Evolutionary conservation across 1,140 invertebrate species (phyloP).

Genomic region (Drosophila malerkotliana): DNA sequence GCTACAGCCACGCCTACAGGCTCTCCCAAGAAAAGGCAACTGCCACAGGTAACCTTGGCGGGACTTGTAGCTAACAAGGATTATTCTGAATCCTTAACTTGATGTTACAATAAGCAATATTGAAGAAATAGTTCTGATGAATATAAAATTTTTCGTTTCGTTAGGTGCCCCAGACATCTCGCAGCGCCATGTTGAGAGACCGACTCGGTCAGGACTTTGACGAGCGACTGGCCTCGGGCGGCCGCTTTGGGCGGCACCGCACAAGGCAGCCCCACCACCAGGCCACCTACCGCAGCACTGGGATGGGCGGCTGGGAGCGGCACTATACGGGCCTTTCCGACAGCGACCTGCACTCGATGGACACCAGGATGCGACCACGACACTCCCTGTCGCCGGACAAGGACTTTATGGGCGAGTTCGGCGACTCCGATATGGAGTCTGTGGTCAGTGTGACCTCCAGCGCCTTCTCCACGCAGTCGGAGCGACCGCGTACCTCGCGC

Average conservation of each 20-base stretch:
- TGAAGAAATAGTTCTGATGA: neutral
- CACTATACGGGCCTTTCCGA: slow-evolving; percentile 92
- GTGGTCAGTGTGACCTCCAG: slow-evolving; percentile 94
- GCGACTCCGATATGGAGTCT: slow-evolving; percentile 95
- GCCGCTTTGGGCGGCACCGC: slow-evolving; percentile 88
- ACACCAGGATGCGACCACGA: slow-evolving; percentile 85
- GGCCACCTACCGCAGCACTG: slow-evolving; percentile 89
- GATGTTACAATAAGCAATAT: too few relatives aligned
- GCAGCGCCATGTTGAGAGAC: slow-evolving; percentile 87
- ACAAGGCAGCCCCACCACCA: slow-evolving; percentile 86
- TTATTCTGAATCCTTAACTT: neutral
- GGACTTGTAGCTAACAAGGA: neutral
- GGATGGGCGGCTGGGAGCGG: slow-evolving; percentile 89
- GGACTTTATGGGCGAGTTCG: slow-evolving; percentile 88
- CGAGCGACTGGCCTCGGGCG: slow-evolving; percentile 87
- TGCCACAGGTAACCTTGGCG: slow-evolving; percentile 91
- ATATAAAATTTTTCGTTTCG: neutral
- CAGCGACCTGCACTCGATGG: slow-evolving; percentile 89
- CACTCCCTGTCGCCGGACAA: slow-evolving; percentile 88
- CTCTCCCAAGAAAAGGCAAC: slow-evolving; percentile 97
- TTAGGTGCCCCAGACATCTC: slow-evolving; percentile 79
- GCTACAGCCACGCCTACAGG: slow-evolving; percentile 96
- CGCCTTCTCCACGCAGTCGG: slow-evolving; percentile 96
- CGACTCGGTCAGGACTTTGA: slow-evolving; percentile 92
- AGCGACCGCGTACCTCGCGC: slow-evolving; percentile 91